These are phyloP conservation scores for Drosophila rubida DNA, from an alignment of 2,888 invertebrate species.

Conservation along the genomic window DNA sequence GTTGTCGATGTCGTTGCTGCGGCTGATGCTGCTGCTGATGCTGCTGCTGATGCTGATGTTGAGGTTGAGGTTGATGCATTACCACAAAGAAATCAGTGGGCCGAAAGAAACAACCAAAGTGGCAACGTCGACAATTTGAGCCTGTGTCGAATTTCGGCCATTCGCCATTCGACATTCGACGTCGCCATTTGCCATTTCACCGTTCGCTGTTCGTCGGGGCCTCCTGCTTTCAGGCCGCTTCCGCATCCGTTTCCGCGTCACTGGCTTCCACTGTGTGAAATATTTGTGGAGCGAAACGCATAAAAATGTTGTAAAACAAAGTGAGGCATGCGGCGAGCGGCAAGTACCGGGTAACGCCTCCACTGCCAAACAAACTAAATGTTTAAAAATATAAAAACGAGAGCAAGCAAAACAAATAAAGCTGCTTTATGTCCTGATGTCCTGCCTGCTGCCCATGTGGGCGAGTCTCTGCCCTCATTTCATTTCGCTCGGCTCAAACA, in stretches of 20 bases:
- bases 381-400: not conserved
- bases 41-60: constrained; percentile 2
- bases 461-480: not conserved
- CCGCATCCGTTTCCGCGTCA: constrained; percentile 62
- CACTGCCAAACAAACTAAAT: not conserved
- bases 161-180: constrained; percentile 27
- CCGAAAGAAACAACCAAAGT: constrained; percentile 55
- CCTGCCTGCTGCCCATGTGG: not conserved
- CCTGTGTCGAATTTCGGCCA: constrained; percentile 13
- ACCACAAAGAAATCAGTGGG: constrained; percentile 64
- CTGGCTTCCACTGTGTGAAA: constrained; percentile 56
- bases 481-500: not conserved
- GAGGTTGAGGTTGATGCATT: constrained; percentile 64
- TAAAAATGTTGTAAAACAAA: constrained; percentile 69
- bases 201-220: not conserved
- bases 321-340: constrained; percentile 4
- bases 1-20: not conserved
- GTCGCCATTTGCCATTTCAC: constrained; percentile 7
- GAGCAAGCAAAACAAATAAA: not conserved
- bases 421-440: not conserved
- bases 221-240: constrained; percentile 19
- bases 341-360: not conserved
- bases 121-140: constrained; percentile 41
- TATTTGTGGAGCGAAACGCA: constrained; percentile 47
- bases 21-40: not conserved